A percentile compares a stretch with the other conserved stretches of the same genome.
Evolutionary conservation across 2,113 vertebrate genomes (phyloP).

Genomic region (Otus sunia): DNA sequence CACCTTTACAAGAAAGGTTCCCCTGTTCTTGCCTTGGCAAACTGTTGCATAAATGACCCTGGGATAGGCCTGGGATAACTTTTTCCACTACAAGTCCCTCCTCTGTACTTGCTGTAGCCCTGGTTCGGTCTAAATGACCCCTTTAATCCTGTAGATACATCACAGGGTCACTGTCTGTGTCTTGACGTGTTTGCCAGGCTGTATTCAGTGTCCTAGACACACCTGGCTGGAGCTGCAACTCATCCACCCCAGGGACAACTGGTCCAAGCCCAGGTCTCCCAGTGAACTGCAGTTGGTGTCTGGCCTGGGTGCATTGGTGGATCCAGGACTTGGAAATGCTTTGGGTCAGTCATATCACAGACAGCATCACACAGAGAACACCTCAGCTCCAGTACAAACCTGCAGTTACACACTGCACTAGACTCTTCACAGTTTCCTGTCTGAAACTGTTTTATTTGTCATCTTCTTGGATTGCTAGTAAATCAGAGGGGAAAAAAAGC

Average conservation of each 20-base stretch:
- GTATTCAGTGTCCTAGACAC: not conserved
- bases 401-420: not conserved
- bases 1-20: not conserved
- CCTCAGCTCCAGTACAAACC: not conserved
- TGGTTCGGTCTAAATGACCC: fast-evolving
- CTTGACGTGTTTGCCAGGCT: not conserved
- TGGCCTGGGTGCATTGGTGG: not conserved
- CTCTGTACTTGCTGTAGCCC: not conserved
- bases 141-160: not conserved
- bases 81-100: not conserved
- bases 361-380: not conserved
- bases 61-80: not conserved
- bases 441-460: constrained; percentile 3
- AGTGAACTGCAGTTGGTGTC: not conserved
- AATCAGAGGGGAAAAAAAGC: not conserved
- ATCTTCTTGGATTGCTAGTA: not conserved
- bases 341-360: not conserved
- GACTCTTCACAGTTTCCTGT: not conserved
- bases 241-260: not conserved
- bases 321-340: not conserved
- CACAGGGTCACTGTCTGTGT: not conserved
- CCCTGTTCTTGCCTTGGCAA: not conserved
- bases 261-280: not conserved
- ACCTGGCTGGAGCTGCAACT: not conserved
- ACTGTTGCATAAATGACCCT: not conserved